Conservation (phyloP, 2,888 invertebrate species). For the Phengaris alcon region DNA sequence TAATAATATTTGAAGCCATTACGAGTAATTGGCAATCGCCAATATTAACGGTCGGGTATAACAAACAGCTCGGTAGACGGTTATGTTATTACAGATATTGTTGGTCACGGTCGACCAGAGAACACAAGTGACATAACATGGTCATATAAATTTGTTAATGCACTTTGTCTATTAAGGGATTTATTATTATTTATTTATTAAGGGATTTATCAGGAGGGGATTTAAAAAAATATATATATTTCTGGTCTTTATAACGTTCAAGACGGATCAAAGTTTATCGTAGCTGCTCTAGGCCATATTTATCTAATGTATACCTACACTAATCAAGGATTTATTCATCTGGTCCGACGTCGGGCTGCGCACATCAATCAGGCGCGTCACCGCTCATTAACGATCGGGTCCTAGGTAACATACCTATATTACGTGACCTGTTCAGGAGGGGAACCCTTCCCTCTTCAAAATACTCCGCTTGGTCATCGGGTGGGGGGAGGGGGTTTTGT, state of each 20-base stretch:
- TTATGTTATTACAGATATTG: background rate
- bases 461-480: too few species aligned
- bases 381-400: background rate
- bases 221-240: too few species aligned
- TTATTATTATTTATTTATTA: too few species aligned
- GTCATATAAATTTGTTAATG: background rate
- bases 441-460: too few species aligned
- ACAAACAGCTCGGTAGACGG: background rate
- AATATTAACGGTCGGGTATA: background rate
- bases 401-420: too few species aligned
- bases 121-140: background rate
- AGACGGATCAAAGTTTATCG: conserved; percentile 18
- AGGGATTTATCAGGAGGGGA: too few species aligned
- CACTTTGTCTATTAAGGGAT: background rate
- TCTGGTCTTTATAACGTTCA: background rate
- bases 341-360: background rate
- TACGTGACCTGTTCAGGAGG: too few species aligned
- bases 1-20: background rate
- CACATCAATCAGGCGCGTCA: conserved; percentile 15
- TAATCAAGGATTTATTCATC: conserved; percentile 10
- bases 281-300: conserved; percentile 7
- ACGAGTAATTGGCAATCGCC: background rate
- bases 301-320: conserved; percentile 1
- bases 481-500: too few species aligned
- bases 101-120: background rate